These are phyloP conservation scores for Micoletzkya japonica DNA, from an alignment of 2,888 invertebrate genomes.

Conservation along the genomic window DNA sequence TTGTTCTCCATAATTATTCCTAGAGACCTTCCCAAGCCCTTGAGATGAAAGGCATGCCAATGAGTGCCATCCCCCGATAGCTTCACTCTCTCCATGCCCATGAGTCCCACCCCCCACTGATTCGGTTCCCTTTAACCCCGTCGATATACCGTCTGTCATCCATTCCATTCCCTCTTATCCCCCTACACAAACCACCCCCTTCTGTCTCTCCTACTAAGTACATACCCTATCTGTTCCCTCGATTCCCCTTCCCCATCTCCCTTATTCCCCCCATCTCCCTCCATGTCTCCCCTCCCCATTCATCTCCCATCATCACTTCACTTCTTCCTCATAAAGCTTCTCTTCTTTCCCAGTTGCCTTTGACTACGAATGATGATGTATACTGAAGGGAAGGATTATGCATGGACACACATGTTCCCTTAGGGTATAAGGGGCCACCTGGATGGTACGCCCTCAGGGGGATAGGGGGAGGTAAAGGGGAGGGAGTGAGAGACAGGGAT, in stretches of 20 bases:
- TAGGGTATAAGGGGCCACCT: too few relatives aligned
- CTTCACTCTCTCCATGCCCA: neutral
- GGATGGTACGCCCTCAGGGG: conserved; percentile 1
- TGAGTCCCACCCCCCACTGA: neutral
- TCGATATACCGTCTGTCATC: too few relatives aligned
- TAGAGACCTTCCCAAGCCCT: too few relatives aligned
- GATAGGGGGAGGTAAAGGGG: neutral
- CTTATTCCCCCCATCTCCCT: neutral
- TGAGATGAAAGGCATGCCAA: too few relatives aligned
- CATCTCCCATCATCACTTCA: neutral
- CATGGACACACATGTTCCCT: conserved; percentile 1
- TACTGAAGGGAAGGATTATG: conserved; percentile 4
- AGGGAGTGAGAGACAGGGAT: neutral
- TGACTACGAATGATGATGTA: neutral
- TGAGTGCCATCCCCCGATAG: too few relatives aligned
- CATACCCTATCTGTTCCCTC: neutral
- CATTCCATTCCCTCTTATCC: too few relatives aligned
- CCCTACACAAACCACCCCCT: too few relatives aligned
- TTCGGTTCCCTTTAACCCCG: too few relatives aligned
- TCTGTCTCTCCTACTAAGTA: too few relatives aligned
- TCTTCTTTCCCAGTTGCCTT: neutral
- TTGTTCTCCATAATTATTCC: too few relatives aligned
- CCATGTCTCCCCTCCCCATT: neutral
- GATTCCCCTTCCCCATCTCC: neutral
- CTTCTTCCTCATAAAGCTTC: neutral